phyloP scores from a whole-genome alignment of 2,797 vertebrate species.

The Rhabdomys pumilio region DNA sequence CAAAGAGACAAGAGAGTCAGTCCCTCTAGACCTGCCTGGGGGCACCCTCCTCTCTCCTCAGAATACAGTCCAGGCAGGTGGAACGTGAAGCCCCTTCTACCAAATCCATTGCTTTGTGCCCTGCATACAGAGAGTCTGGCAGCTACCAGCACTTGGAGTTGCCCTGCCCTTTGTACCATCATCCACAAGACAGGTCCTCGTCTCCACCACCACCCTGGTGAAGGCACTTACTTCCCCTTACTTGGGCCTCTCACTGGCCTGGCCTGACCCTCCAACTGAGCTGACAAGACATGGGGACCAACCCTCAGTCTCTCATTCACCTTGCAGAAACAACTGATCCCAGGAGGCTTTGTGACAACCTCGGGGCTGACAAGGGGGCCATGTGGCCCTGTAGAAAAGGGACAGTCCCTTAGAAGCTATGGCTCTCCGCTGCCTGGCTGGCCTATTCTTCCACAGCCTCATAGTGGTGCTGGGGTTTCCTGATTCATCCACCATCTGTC shows the following conservation, averaged over 20 bases:
- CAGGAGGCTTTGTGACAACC: neutral
- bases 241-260: no score
- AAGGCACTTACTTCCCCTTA: no score
- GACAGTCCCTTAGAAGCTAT: neutral
- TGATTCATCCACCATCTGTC: fast-evolving
- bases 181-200: neutral
- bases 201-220: neutral
- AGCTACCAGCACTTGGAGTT: neutral
- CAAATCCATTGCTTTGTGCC: neutral
- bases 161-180: neutral
- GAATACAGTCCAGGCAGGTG: fast-evolving
- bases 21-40: neutral
- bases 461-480: fast-evolving
- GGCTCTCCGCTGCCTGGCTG: fast-evolving
- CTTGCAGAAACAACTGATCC: neutral
- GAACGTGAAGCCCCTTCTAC: neutral
- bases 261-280: neutral
- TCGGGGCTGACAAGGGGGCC: neutral
- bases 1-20: neutral
- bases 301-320: neutral
- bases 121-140: no score
- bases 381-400: neutral
- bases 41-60: neutral
- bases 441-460: neutral
- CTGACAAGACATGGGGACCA: neutral